Evolutionary conservation across 2,888 invertebrate genomes (phyloP), one percentile per base, ranked within the genome.

Genomic region (Drosophila tanythrix): DNA sequence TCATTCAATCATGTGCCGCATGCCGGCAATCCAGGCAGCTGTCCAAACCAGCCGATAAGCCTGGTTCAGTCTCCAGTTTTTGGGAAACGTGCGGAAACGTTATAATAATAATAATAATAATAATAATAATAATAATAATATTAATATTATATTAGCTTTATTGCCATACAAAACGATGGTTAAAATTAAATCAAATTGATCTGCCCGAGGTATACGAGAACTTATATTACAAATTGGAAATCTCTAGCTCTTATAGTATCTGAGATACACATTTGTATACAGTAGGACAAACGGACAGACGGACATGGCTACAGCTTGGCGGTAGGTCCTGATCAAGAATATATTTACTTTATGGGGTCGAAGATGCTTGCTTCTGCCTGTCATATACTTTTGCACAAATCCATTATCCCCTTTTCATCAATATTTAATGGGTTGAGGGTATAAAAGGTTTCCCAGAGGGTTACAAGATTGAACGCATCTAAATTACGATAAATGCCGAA

Each of bases 1-100:
- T 83, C 86, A 83, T 70, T 83, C 80, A 88, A 85, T 83, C 84
- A 84, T 86, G 83, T 74, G 59, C 46, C 72, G 66, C 76, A 79
- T 70, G 68, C 74, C 82, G 43, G 46, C 68, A 74, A 58, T 62
- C 55, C 76, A 62, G 27, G 21, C 55, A 69, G 56, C 52, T 53
- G 62, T 29, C 50, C 57, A 62, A 43, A 31, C 36, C 35, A 43
- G 35, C 57, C 29, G 21, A 2, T 13, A 10, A 51, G 57, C 3
- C 29, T 40, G n/a, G 7, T 50, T 27, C 18, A 27, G 27, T 18
- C 11, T 50, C 10, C 27, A 5, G 18, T 50, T 50, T 68, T 56
- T 43, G 51, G 59, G 60, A 29, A 48, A 50, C 59, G 53, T 76
- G 82, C 70, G 83, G 67, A 33, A 33, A 33, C 10, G 10, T 35